Evolutionary conservation across 2,797 vertebrate genomes (phyloP), one percentile per base, ranked within the genome.

Genomic region (Melanotaenia maccullochi): DNA sequence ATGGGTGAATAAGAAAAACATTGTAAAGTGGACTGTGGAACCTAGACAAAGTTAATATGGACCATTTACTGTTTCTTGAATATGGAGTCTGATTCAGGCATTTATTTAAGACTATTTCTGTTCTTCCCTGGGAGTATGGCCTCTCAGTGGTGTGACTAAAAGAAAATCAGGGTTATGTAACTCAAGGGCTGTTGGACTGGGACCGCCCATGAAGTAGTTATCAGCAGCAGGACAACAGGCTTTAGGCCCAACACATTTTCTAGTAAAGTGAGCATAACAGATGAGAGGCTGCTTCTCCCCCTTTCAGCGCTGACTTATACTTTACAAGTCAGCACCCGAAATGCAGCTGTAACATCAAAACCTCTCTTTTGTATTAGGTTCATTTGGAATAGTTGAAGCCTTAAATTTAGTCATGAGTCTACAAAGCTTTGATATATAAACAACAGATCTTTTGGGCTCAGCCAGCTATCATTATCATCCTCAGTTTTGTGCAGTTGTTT

Each of bases 161-260:
- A 68, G 44, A 52, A 47, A 47, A 47, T 9, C 68, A 35, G 68
- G 76, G 33, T 36, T 25, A 73, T 51, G 33, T 49, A 38, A 58
- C 66, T 63, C 11, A 25, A 16, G 11, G 52, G 52, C 25, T 47
- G 44, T n/a, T 66, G 65, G 44, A 75, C 64, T 60, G 52, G 69
- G 65, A 52, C 59, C 40, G 22, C 35, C 59, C 36, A 42, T 14
- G 13, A 28, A 55, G 52, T 13, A 28, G 24, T 55, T 28, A 55
- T 55, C 52, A 25, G 24, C 24, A 25, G 52, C 24, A 55, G 52
- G 33, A 62, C 56, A 11, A 49, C 18, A 12, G 22, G 30, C 55
- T 64, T 76, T 25, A 20, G 76, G 69, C 58, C 52, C 14, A 28
- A 18, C 32, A 72, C 61, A 28, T 30, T 47, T 20, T 9, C n/a